Evolutionary conservation across 1,140 invertebrate genomes (phyloP).

Genomic region (Lanistes nyassanus): DNA sequence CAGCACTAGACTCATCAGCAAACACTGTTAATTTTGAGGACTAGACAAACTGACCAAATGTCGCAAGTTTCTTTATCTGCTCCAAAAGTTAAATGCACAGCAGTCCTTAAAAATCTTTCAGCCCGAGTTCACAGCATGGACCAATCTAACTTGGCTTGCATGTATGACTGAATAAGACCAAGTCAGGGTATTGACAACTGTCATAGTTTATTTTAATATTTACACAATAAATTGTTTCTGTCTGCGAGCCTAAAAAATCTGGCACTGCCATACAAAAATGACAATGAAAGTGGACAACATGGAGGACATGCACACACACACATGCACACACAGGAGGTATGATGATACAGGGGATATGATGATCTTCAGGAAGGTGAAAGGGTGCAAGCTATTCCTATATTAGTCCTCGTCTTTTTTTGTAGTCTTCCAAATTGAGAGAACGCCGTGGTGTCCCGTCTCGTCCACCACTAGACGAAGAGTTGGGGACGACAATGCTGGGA

Average conservation of each 20-base stretch:
- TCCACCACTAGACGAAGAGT: conserved; percentile 78
- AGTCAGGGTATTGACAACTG: too few relatives aligned
- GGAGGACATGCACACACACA: neutral
- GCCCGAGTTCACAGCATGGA: too few relatives aligned
- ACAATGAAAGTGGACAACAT: neutral
- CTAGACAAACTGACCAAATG: too few relatives aligned
- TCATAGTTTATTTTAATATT: conserved; percentile 7
- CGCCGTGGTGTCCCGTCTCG: conserved; percentile 85
- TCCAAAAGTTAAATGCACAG: too few relatives aligned
- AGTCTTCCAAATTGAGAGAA: conserved; percentile 95
- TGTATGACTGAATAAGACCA: too few relatives aligned
- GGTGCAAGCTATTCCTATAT: conserved; percentile 69
- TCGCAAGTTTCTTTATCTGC: too few relatives aligned
- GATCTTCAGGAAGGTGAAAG: neutral
- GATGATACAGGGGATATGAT: neutral
- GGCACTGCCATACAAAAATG: neutral
- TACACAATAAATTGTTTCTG: neutral
- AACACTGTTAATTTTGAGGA: too few relatives aligned
- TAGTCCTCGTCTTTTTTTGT: conserved; percentile 94
- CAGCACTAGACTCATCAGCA: too few relatives aligned
- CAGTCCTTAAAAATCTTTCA: too few relatives aligned
- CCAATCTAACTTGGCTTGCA: too few relatives aligned
- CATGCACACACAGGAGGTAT: neutral
- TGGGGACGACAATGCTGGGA: conserved; percentile 78
- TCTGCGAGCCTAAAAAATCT: neutral